Conservation (phyloP, 1,140 invertebrate species). For the Drosophila setifemur region DNA sequence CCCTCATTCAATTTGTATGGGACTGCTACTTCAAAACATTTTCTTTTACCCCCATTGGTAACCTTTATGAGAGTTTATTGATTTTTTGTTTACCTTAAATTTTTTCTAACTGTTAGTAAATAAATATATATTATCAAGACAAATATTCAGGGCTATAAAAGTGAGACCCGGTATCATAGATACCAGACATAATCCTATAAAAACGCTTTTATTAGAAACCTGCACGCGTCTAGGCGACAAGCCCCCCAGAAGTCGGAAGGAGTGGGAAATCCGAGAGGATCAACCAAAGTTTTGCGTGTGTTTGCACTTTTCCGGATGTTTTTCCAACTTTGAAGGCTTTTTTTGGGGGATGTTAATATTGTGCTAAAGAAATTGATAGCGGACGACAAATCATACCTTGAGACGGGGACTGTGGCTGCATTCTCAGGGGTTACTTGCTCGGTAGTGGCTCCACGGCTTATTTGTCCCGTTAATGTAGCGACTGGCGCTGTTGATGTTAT, state of each 20-base stretch:
- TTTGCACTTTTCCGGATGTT: conserved; percentile 74
- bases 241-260: conserved; percentile 19
- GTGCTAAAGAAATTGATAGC: conserved; percentile 72
- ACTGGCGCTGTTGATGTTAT: background rate
- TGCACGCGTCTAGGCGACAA: conserved; percentile 56
- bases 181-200: conserved; percentile 67
- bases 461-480: conserved; percentile 38
- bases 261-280: background rate
- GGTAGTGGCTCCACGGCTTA: conserved; percentile 29
- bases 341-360: conserved; percentile 42
- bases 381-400: conserved; percentile 69
- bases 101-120: conserved; percentile 65
- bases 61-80: conserved; percentile 28
- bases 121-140: conserved; percentile 66
- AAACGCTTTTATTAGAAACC: conserved; percentile 70
- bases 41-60: background rate
- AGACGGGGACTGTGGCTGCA: conserved; percentile 37
- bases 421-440: conserved; percentile 47
- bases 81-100: conserved; percentile 53
- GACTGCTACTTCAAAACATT: background rate
- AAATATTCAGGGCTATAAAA: conserved; percentile 27
- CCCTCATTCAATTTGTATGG: background rate
- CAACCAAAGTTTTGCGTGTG: conserved; percentile 74
- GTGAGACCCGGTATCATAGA: conserved; percentile 11
- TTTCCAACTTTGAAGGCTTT: conserved; percentile 50